These are phyloP conservation scores for Malurus elegans DNA, from an alignment of 2,113 vertebrate genomes.

Conservation along the genomic window DNA sequence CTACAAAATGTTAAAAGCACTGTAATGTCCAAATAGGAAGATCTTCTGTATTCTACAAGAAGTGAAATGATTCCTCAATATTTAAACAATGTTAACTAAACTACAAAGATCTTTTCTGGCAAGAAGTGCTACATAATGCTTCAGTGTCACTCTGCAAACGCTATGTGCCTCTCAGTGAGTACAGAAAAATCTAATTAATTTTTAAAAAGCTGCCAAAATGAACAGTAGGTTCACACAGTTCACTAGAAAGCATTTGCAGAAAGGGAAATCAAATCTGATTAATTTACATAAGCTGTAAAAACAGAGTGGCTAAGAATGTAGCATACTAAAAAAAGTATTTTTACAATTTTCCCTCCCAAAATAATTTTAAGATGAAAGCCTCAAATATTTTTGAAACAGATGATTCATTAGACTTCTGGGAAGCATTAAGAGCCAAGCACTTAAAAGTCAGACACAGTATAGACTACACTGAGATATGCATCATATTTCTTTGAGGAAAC, in stretches of 20 bases:
- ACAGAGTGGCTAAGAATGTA: neutral
- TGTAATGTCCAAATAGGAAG: neutral
- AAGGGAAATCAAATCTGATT: neutral
- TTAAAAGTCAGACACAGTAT: neutral
- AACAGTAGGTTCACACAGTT: neutral
- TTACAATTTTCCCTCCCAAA: neutral
- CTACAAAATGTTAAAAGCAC: neutral
- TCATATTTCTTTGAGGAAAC: neutral
- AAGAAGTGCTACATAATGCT: neutral
- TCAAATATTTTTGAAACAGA: slow-evolving; percentile 12
- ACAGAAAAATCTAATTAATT: neutral
- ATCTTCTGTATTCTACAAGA: neutral
- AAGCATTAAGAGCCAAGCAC: neutral
- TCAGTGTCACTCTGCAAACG: neutral
- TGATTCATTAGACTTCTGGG: neutral
- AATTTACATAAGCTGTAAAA: neutral
- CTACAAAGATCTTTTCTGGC: neutral
- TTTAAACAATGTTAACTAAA: neutral
- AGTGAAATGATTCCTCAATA: neutral
- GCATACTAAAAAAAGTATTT: neutral
- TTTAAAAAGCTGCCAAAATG: neutral
- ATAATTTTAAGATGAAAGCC: neutral
- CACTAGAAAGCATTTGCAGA: neutral
- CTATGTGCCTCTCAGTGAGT: neutral
- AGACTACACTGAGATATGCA: neutral